Evolutionary conservation across 2,888 invertebrate species (phyloP).

Genomic region (Hyalella azteca): DNA sequence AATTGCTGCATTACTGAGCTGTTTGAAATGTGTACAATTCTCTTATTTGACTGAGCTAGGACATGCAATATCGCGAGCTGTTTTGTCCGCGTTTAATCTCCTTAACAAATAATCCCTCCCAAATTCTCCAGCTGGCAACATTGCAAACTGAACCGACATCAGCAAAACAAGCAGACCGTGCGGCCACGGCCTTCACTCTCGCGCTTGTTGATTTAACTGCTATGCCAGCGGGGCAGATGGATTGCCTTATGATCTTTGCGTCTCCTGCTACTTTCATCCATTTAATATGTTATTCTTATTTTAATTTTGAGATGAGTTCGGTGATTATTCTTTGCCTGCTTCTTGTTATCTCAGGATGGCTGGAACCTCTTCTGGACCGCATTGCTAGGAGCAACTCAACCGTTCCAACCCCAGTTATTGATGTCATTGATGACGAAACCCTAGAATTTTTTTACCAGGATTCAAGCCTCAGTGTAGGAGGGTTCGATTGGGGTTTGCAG

Average conservation of each 20-base stretch:
- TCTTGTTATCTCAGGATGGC: slow-evolving; percentile 65
- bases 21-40: not conserved
- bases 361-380: slow-evolving; percentile 66
- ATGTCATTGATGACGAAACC: slow-evolving; percentile 87
- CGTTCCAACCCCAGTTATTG: slow-evolving; percentile 68
- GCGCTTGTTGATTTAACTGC: no score
- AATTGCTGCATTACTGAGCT: not conserved
- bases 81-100: not conserved
- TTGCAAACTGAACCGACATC: not conserved
- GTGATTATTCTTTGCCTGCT: not conserved
- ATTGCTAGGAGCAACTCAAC: slow-evolving; percentile 62
- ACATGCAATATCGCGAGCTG: slow-evolving; percentile 4
- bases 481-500: slow-evolving; percentile 70
- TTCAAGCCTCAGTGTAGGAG: slow-evolving; percentile 74
- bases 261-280: not conserved
- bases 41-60: slow-evolving; percentile 10
- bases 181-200: not conserved
- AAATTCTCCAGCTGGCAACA: slow-evolving; percentile 9
- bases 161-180: not conserved
- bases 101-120: slow-evolving; percentile 21
- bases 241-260: no score
- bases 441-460: slow-evolving; percentile 79
- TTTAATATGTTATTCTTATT: not conserved
- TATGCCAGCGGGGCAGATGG: no score
- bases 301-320: not conserved